Base-by-base conservation (phyloP, 2,888 invertebrate species). In the Chrysodeixis includens region DNA sequence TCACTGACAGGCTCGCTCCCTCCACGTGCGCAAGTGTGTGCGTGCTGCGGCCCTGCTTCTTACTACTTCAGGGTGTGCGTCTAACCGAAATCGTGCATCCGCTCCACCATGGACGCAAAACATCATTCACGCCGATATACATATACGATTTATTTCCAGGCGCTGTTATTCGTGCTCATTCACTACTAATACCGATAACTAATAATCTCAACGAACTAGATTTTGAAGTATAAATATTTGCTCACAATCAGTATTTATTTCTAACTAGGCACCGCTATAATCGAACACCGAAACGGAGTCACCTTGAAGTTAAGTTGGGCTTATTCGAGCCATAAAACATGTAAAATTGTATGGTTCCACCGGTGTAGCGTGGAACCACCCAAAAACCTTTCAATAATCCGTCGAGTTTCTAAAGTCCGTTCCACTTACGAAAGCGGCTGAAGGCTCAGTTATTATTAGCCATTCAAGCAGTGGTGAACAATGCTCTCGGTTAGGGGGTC, bases 391-490 rank as follows among this genome's bases (percentile, higher is more conserved):
- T 83, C 86, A 69, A 56, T 76, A 86, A 82, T 83, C 81, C 72
- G 75, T 74, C 26, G 70, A 86, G 86, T 92, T 89, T 90, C 89
- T 86, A 89, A 89, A 90, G 84, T 86, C 82, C 85, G 93, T 92
- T 88, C 90, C 83, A 92, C 88, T 93, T 93, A 87, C 91, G 89
- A 92, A 92, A 92, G 85, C 78, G 76, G 83, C 88, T 85, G 88
- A 89, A 88, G 88, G 87, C 87, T 87, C 80, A 82, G 78, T 86
- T 85, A 86, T 90, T 91, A 91, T 91, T 88, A 88, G 86, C 91
- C 86, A 93, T 93, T 93, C 89, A 92, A 62, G 91, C 87, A 82
- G 72, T 81, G 80, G 86, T 84, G 91, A 89, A 93, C 93, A 93
- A 94, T 93, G 88, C 89, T 79, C 82, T 82, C 83, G 83, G 90